phyloP scores from a whole-genome alignment of 1,140 invertebrate genomes.

The Drosophila sproati region DNA sequence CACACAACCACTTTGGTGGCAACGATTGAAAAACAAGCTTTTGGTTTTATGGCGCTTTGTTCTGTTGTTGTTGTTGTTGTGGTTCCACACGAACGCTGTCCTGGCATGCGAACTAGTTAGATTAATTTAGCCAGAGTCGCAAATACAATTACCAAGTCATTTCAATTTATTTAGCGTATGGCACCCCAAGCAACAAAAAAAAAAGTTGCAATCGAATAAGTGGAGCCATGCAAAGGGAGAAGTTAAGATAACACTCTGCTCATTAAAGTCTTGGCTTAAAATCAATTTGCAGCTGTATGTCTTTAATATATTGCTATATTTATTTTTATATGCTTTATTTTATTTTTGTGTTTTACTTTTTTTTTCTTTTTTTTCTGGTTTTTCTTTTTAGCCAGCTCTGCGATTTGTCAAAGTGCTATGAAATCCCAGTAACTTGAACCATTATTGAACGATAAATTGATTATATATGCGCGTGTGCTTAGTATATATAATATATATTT shows the following conservation, averaged over 20 bases:
- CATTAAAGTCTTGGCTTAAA: constrained; percentile 38
- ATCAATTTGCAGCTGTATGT: constrained; percentile 27
- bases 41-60: constrained; percentile 78
- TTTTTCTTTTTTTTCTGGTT: not conserved
- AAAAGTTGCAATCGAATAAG: not conserved
- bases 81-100: constrained; percentile 73
- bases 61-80: constrained; percentile 41
- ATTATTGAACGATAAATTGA: constrained; percentile 84
- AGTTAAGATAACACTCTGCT: not conserved
- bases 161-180: constrained; percentile 78
- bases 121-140: constrained; percentile 77
- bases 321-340: constrained; percentile 29
- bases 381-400: constrained; percentile 42
- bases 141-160: constrained; percentile 82
- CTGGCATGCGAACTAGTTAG: constrained; percentile 78
- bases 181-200: constrained; percentile 40
- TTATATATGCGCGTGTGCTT: constrained; percentile 69
- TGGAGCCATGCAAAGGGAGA: not conserved
- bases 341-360: constrained; percentile 36
- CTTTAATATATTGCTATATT: constrained; percentile 48
- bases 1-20: constrained; percentile 27
- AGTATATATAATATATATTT: constrained; percentile 13
- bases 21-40: constrained; percentile 77
- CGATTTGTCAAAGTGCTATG: constrained; percentile 76
- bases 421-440: constrained; percentile 63